Conservation (phyloP, 2,888 invertebrate genomes). For the Siphonodentalium dalli region DNA sequence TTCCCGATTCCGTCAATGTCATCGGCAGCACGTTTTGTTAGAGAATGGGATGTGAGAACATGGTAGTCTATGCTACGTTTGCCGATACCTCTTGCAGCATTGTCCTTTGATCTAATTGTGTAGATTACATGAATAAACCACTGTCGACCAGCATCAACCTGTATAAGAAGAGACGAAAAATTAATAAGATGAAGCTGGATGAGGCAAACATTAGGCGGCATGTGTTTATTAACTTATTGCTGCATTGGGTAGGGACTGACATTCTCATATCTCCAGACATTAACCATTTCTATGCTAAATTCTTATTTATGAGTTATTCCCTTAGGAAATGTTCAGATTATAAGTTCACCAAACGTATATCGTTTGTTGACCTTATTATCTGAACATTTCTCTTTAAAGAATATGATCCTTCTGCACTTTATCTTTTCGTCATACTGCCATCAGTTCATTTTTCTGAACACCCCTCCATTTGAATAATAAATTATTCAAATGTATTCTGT, state of each 20-base stretch:
- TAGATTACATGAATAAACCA: slow-evolving; percentile 60
- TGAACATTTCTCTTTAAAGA: too few relatives aligned
- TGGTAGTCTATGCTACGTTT: slow-evolving; percentile 22
- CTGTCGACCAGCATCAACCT: slow-evolving; percentile 52
- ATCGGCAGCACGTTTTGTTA: slow-evolving; percentile 29
- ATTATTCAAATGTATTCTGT: too few relatives aligned
- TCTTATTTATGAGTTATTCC: too few relatives aligned
- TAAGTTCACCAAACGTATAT: too few relatives aligned
- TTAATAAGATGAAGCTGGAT: neutral
- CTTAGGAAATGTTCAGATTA: too few relatives aligned
- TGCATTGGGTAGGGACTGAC: neutral
- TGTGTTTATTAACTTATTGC: neutral
- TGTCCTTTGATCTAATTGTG: slow-evolving; percentile 38
- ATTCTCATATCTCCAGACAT: neutral
- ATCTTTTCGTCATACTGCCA: too few relatives aligned
- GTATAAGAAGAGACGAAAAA: slow-evolving; percentile 12
- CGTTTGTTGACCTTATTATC: too few relatives aligned
- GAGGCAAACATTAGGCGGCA: neutral
- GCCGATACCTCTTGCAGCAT: slow-evolving; percentile 11
- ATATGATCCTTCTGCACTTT: too few relatives aligned
- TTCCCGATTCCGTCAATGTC: slow-evolving; percentile 38
- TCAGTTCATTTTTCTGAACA: too few relatives aligned
- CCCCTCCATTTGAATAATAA: too few relatives aligned
- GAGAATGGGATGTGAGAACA: neutral
- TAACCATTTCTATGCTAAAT: too few relatives aligned